Conservation (phyloP, 2,113 vertebrate species). For the Calidris pugnax region DNA sequence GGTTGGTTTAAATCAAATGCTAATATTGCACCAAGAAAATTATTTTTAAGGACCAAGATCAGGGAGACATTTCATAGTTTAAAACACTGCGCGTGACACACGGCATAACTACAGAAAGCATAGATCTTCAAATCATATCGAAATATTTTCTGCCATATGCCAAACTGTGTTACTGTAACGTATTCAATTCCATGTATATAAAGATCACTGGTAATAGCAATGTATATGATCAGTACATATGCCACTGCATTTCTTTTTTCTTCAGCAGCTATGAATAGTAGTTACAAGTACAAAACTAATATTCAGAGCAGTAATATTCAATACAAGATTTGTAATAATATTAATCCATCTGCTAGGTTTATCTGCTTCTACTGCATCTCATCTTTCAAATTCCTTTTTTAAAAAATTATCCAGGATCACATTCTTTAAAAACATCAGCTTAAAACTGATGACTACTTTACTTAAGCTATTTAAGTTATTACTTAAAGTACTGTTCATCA, state of each 20-base stretch:
- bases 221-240: background rate
- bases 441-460: conserved; percentile 65
- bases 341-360: background rate
- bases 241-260: background rate
- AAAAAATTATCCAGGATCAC: conserved; percentile 75
- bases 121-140: background rate
- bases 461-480: background rate
- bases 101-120: background rate
- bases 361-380: background rate
- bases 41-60: background rate
- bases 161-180: background rate
- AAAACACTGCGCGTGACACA: background rate
- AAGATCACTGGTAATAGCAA: background rate
- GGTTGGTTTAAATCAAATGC: background rate
- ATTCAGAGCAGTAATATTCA: background rate
- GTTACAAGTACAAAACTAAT: background rate
- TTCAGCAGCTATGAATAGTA: background rate
- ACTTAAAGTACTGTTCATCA: conserved; percentile 24
- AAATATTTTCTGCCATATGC: background rate
- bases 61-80: background rate
- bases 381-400: conserved; percentile 77
- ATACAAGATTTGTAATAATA: background rate
- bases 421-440: conserved; percentile 57
- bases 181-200: background rate
- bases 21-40: background rate